Evolutionary conservation across 2,113 vertebrate genomes (phyloP), one percentile per base, ranked within the genome.

Genomic region (Hippopotamus amphibius): DNA sequence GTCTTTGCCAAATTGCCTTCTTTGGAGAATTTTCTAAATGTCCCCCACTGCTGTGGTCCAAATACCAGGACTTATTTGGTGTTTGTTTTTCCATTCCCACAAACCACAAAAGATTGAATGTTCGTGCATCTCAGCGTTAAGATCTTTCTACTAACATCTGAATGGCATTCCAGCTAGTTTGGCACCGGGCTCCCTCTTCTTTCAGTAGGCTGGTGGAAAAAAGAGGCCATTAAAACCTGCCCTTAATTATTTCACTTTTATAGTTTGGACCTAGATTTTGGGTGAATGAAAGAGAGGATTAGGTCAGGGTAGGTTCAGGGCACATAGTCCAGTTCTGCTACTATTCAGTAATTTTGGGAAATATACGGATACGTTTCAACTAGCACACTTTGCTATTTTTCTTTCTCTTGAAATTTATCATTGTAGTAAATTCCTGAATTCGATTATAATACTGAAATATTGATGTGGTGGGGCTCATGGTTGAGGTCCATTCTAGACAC

Each of bases 11-110:
- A 96, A 72, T 50, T 66, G 93, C 79, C 12, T 93, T 71, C 43
- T 90, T 96, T 84, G 93, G 93, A 97, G 96, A 96, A 37, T 96
- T 95, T 96, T 79, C 66, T 93, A 96, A 96, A 63, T 92, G 48
- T 37, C 59, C 41, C 80, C 69, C 76, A 79, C 76, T 97, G 88
- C 63, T 93, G 76, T 93, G 84, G 76, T 94, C 84, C 93, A 95
- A 96, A 98, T 95, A 95, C 93, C 90, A 88, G 93, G 86, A 89
- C 93, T 97, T 97, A 74, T 90, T 96, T 96, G 88, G 90, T 95
- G 84, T 96, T 96, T 97, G 85, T 97, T 96, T 96, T 97, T 92
- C 95, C 96, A 92, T 92, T 96, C 80, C 83, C 90, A 92, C 84
- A 97, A 96, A 96, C 96, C 93, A 85, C 95, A 93, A 59, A 96